Percentiles rank a stretch among this genome's conserved stretches.
These are phyloP conservation scores for Lepilemur ruficaudatus DNA, from an alignment of 2,797 vertebrate genomes.

Conservation along the genomic window DNA sequence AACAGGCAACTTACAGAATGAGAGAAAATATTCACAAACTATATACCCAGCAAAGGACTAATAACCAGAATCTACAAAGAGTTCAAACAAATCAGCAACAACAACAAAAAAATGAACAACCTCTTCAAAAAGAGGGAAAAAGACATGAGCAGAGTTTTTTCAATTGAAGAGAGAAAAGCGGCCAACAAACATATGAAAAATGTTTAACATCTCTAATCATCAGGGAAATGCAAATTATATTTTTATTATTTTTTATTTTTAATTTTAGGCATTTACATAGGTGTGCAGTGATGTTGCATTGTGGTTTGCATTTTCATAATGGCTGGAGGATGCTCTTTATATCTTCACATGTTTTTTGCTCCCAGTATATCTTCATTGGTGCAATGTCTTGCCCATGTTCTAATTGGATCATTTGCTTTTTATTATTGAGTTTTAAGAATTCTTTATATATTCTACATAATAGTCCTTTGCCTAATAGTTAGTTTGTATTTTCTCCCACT, in stretches of 20 bases:
- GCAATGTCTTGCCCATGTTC: not conserved
- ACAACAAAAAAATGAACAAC: not conserved
- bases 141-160: not conserved
- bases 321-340: not conserved
- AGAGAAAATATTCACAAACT: not conserved
- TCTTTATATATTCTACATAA: not conserved
- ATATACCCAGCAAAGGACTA: not conserved
- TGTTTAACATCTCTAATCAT: not conserved
- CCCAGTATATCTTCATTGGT: not conserved
- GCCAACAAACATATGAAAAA: not conserved
- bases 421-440: not conserved
- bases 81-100: not conserved
- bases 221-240: not conserved
- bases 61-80: not conserved
- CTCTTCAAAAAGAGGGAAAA: not conserved
- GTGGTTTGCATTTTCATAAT: not conserved
- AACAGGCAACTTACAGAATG: not conserved
- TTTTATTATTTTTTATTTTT: not conserved
- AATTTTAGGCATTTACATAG: not conserved
- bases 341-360: not conserved
- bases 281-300: not conserved
- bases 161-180: not conserved
- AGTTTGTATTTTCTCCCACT: not conserved
- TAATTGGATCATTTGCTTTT: not conserved
- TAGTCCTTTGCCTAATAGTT: not conserved